Percentiles rank a stretch among this genome's conserved stretches.
phyloP scores from a whole-genome alignment of 2,888 invertebrate genomes.

The Acleris laterana region DNA sequence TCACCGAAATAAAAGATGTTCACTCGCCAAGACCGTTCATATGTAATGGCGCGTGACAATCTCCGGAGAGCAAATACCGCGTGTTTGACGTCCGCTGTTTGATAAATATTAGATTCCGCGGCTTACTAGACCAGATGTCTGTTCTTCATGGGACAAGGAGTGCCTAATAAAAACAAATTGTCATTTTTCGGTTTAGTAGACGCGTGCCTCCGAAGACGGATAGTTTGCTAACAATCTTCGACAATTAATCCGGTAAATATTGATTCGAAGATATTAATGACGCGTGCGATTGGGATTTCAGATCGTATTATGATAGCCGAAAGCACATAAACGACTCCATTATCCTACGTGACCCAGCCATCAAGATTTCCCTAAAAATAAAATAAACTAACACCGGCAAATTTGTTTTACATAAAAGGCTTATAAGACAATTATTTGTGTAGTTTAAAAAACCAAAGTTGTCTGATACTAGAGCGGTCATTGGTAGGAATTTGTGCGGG shows the following conservation, averaged over 20 bases:
- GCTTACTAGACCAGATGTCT: constrained; percentile 33
- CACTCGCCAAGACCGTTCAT: constrained; percentile 47
- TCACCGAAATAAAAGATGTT: constrained; percentile 41
- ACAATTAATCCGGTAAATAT: constrained; percentile 19
- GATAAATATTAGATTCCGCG: constrained; percentile 42
- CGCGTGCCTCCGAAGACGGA: constrained; percentile 14
- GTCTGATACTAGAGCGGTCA: constrained; percentile 20
- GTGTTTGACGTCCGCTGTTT: constrained; percentile 40
- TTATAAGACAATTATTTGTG: constrained; percentile 14
- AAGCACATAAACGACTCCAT: not conserved
- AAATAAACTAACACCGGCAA: not conserved
- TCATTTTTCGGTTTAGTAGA: constrained; percentile 16
- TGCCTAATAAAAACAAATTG: constrained; percentile 38
- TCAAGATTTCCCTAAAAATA: too few relatives aligned
- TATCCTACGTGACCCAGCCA: not conserved
- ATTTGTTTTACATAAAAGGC: not conserved
- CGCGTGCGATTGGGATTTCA: constrained; percentile 12
- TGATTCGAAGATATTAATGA: constrained; percentile 16
- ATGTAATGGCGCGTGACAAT: constrained; percentile 59
- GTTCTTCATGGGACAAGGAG: constrained; percentile 33
- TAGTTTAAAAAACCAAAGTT: not conserved
- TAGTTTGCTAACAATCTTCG: constrained; percentile 8
- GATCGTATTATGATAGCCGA: not conserved
- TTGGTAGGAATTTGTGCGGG: constrained; percentile 12
- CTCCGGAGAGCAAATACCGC: constrained; percentile 50